Evolutionary conservation across 2,888 invertebrate genomes (phyloP), one percentile per base, ranked within the genome.

Genomic region (Saturnia pavonia): DNA sequence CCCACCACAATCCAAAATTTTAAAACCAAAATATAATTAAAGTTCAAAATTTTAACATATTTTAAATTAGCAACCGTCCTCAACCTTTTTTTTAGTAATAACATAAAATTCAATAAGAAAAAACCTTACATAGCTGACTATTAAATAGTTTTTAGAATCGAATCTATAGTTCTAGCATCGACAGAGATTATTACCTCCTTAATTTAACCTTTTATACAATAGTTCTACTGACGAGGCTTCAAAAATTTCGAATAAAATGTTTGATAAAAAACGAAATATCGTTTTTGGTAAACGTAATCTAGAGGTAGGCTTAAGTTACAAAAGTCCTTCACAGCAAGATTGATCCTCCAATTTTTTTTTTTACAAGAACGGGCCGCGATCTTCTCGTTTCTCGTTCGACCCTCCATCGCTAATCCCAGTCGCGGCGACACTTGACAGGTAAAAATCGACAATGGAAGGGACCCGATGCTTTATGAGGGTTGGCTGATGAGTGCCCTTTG

Each of bases 361-460:
- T 51, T 70, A 67, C 67, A 42, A 43, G 54, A 16, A 42, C 54
- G 67, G 70, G 66, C 63, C 67, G 70, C 40, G 54, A 67, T 42
- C 19, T 66, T 54, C 70, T 70, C 70, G 54, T 54, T 70, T 54
- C 70, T 70, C 70, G 54, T 70, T 67, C 67, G 66, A 70, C 66
- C 70, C 66, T 70, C 70, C 54, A 70, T 67, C 66, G 75, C 78
- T 83, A 84, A 84, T 82, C 82, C 80, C 80, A 80, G 81, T 78
- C 82, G 74, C 79, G 77, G 76, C 76, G 78, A 77, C 79, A 80
- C 82, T 83, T 82, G 83, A 82, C 84, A 84, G 84, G 83, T 83
- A 83, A 83, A 83, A 84, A 81, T 80, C 82, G 82, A 74, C 84
- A 82, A 85, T 82, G 73, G 80, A 78, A 78, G 79, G 80, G 78